Evolutionary conservation across 2,113 vertebrate genomes (phyloP).

Genomic region (Psettodes erumei): DNA sequence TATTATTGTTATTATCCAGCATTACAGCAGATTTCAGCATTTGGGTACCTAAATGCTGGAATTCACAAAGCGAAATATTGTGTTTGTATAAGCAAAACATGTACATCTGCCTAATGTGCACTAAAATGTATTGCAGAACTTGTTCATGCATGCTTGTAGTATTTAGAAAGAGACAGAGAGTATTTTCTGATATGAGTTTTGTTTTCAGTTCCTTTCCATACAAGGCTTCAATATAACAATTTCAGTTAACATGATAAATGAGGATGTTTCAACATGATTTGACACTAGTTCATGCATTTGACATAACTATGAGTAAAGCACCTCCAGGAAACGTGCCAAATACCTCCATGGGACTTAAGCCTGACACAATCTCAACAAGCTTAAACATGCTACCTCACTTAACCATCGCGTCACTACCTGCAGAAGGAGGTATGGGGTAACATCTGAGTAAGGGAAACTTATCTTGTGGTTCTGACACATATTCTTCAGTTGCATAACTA

Average conservation of each 20-base stretch:
- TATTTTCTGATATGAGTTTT: not conserved
- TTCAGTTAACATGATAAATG: not conserved
- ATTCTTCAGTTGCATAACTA: not conserved
- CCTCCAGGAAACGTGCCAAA: not conserved
- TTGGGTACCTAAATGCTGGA: not conserved
- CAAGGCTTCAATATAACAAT: not conserved
- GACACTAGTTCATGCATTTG: not conserved
- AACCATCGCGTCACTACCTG: constrained; percentile 2
- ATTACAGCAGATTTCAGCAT: too few relatives aligned
- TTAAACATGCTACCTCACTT: constrained; percentile 19
- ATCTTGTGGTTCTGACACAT: not conserved
- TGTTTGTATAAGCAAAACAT: not conserved
- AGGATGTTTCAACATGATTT: too few relatives aligned
- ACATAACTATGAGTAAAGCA: not conserved
- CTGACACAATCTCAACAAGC: constrained; percentile 44
- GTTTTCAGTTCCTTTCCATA: not conserved
- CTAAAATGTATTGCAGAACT: not conserved
- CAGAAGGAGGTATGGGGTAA: constrained; percentile 38
- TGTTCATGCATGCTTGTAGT: not conserved
- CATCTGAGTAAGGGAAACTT: not conserved
- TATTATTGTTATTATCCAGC: too few relatives aligned
- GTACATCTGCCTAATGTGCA: not conserved
- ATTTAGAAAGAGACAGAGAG: not conserved
- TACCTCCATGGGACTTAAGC: not conserved
- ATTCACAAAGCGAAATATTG: not conserved